Percentiles rank a stretch among this genome's conserved stretches.
These are phyloP conservation scores for Pyrocoelia pectoralis DNA, from an alignment of 2,888 invertebrate species.

Conservation along the genomic window DNA sequence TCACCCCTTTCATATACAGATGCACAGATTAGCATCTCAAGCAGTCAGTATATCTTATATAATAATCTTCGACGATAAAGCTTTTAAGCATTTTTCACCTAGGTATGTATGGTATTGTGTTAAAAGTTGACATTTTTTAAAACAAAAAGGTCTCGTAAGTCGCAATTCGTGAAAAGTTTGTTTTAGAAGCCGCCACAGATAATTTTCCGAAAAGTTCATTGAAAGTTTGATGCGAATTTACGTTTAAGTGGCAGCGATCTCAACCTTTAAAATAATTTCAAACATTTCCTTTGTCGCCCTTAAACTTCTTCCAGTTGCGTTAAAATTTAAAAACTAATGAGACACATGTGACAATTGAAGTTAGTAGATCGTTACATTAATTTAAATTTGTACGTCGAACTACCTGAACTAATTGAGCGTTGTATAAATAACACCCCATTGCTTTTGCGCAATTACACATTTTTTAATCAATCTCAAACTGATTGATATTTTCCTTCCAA, in stretches of 20 bases:
- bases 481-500: too few species aligned
- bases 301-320: neutral
- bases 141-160: neutral
- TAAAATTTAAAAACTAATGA: neutral
- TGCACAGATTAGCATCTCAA: slow-evolving; percentile 40
- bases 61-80: neutral
- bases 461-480: too few species aligned
- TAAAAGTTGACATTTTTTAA: neutral
- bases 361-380: too few species aligned
- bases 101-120: neutral
- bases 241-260: slow-evolving; percentile 6
- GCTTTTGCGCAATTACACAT: too few species aligned
- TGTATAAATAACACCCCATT: too few species aligned
- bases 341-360: neutral
- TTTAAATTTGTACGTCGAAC: too few species aligned
- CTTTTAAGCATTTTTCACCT: neutral
- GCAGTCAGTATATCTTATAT: neutral
- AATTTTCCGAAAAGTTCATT: slow-evolving; percentile 7
- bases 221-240: slow-evolving; percentile 7
- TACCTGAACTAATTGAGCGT: too few species aligned
- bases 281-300: neutral
- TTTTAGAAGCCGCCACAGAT: neutral
- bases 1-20: slow-evolving; percentile 42
- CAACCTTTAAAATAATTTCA: slow-evolving; percentile 7
- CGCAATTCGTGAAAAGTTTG: neutral